These are phyloP conservation scores for Xyrichtys novacula DNA, from an alignment of 2,797 vertebrate species.

Conservation along the genomic window DNA sequence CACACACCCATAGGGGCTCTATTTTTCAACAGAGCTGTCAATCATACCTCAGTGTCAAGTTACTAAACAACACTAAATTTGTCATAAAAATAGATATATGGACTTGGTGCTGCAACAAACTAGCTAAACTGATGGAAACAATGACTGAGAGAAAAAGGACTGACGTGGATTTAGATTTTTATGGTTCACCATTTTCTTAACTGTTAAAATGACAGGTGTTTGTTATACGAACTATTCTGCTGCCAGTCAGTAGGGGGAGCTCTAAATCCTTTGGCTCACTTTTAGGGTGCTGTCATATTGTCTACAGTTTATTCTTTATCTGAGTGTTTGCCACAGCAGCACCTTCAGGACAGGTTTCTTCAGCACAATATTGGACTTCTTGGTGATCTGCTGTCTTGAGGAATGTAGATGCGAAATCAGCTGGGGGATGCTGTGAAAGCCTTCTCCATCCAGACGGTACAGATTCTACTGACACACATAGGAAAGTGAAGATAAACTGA, in stretches of 20 bases:
- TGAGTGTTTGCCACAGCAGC: neutral
- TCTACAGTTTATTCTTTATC: conserved; percentile 1
- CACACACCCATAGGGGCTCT: no score
- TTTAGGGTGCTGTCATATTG: neutral
- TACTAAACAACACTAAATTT: no score
- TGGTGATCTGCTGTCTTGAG: conserved; percentile 88
- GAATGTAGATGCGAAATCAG: conserved; percentile 89
- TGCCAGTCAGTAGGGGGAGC: no score
- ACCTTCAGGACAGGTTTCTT: conserved; percentile 91
- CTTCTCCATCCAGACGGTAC: conserved; percentile 93
- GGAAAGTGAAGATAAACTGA: conserved; percentile 22
- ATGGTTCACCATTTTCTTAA: no score
- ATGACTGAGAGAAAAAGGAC: neutral
- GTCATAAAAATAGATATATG: no score
- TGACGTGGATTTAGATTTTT: no score
- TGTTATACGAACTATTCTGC: no score
- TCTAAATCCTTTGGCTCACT: no score
- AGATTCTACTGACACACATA: conserved; percentile 83
- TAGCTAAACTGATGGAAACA: neutral
- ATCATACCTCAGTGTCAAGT: no score
- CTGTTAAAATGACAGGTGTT: no score
- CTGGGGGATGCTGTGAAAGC: conserved; percentile 89
- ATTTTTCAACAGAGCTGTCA: no score
- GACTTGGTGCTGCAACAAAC: no score
- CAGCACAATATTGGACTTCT: conserved; percentile 86